phyloP scores from a whole-genome alignment of 1,140 invertebrate genomes.

The Drosophila guanche region DNA sequence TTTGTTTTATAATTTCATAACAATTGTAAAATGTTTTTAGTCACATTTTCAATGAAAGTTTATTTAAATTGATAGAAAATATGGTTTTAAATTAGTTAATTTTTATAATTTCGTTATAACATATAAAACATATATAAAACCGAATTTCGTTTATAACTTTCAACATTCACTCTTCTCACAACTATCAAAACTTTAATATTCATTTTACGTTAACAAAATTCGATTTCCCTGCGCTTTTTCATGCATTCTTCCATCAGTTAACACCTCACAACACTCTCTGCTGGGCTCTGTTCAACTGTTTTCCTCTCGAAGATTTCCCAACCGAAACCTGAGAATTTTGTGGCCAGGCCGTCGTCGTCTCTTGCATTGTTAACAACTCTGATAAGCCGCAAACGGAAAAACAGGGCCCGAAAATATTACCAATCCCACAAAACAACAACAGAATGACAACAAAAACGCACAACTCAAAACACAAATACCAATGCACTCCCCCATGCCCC shows the following conservation, averaged over 20 bases:
- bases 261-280: slow-evolving; percentile 1
- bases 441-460: slow-evolving; percentile 12
- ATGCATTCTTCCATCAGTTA: slow-evolving; percentile 2
- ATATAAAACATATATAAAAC: no score
- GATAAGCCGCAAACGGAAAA: slow-evolving; percentile 64
- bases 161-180: no score
- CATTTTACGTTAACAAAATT: no score
- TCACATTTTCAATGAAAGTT: no score
- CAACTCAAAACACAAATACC: slow-evolving; percentile 45
- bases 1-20: no score
- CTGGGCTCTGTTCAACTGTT: slow-evolving; percentile 7
- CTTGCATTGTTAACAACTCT: slow-evolving; percentile 60
- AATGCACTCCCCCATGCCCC: slow-evolving; percentile 26
- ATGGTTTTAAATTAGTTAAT: no score
- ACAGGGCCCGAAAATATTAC: slow-evolving; percentile 47
- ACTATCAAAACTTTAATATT: no score
- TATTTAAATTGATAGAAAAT: no score
- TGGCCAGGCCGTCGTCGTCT: slow-evolving; percentile 14
- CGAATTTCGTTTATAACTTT: no score
- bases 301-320: slow-evolving; percentile 34
- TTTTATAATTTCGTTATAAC: no score
- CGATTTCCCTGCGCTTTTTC: not conserved
- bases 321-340: slow-evolving; percentile 38
- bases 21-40: no score
- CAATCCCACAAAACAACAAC: slow-evolving; percentile 35